Base-by-base conservation (phyloP, 2,888 invertebrate genomes). In the Tinea semifulvella region DNA sequence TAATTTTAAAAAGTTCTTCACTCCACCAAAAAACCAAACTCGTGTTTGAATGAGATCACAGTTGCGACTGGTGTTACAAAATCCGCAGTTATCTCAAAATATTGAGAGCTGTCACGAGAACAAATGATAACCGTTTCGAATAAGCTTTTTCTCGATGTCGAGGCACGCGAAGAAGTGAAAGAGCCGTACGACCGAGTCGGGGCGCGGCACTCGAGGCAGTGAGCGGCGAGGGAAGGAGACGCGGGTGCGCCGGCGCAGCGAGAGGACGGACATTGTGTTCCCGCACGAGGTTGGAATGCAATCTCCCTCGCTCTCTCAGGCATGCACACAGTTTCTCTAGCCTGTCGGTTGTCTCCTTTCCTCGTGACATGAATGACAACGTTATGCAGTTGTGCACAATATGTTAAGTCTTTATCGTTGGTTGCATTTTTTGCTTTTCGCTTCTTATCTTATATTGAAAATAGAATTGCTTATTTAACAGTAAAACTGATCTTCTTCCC, bases 271-370 rank as follows among this genome's bases (percentile, higher is more conserved):
- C 35, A 35, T 35, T 35, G 35, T 35, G 36, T 36, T 36, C 36
- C 36, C 36, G 36, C 17, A 18, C 16, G 36, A 18, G 36, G 5
- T 7, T 22, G 75, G 77, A 76, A 79, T 77, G 76, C 79, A 75
- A 75, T 76, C 74, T 73, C 67, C 65, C 70, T 76, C 61, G 64
- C 76, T 75, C 75, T 71, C 69, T 75, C 75, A 58, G 59, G 55
- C 70, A 64, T 58, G 61, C 53, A 50, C 51, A 44, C 47, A 53
- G 50, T 57, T 76, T 75, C 69, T 67, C 68, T 57, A 53, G 58
- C 55, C 50, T 7, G 17, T 49, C 52, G 52, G 51, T 49, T 58
- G 60, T 72, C 72, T 68, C 68, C 60, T 67, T 71, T 65, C 60
- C 63, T 66, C 73, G 51, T 27, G 43, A 63, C 65, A 72, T 75